A percentile compares a stretch with the other conserved stretches of the same genome.
These are phyloP conservation scores for Tetraneura akinire DNA, from an alignment of 1,140 invertebrate genomes.

Conservation along the genomic window DNA sequence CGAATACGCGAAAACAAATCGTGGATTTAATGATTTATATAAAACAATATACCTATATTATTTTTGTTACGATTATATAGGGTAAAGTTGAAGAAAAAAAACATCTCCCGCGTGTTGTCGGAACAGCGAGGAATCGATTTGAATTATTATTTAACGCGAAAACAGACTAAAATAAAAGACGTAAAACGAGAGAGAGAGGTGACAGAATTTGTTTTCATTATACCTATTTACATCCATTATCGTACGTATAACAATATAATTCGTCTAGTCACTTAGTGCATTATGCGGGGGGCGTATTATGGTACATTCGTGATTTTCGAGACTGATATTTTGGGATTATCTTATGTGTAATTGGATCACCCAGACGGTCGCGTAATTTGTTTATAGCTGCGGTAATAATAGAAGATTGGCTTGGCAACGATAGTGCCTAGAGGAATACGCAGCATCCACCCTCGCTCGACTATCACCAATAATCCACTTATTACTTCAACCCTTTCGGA, in stretches of 20 bases:
- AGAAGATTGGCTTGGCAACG: constrained; percentile 27
- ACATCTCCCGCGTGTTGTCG: no score
- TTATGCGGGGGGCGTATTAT: neutral
- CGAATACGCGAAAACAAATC: no score
- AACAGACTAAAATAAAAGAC: no score
- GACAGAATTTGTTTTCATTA: no score
- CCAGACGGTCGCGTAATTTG: constrained; percentile 19
- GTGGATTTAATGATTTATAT: no score
- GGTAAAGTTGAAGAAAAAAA: no score
- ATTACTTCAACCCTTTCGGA: constrained; percentile 25
- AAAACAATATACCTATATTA: no score
- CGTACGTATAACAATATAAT: neutral
- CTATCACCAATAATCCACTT: constrained; percentile 33
- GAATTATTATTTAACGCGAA: no score
- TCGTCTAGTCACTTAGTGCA: neutral
- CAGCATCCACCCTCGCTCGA: neutral
- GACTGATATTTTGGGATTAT: constrained; percentile 37
- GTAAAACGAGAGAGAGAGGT: no score
- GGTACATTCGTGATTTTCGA: constrained; percentile 15
- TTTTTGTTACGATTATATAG: no score
- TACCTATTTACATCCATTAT: neutral
- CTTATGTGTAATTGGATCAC: constrained; percentile 18
- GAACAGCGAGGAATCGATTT: no score
- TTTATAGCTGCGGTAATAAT: constrained; percentile 30
- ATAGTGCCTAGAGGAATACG: constrained; percentile 34